Percentiles rank a stretch among this genome's conserved stretches.
phyloP scores from a whole-genome alignment of 2,888 invertebrate species.

The Drosophila yooni region DNA sequence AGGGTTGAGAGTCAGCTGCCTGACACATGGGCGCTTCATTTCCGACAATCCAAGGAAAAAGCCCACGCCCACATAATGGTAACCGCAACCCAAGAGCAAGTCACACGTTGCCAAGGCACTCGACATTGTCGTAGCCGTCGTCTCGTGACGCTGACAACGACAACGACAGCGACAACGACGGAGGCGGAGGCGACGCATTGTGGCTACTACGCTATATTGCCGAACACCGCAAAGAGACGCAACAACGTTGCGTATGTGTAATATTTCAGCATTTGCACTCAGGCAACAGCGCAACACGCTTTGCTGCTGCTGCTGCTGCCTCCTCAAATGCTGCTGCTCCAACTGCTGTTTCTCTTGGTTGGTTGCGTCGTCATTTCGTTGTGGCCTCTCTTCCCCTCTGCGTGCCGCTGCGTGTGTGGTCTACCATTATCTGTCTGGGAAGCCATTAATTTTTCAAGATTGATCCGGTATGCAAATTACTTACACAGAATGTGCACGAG shows the following conservation, averaged over 20 bases:
- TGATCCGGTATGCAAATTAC: slow-evolving; percentile 84
- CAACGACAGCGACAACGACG: slow-evolving; percentile 33
- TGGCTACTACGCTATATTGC: slow-evolving; percentile 54
- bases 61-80: slow-evolving; percentile 56
- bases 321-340: slow-evolving; percentile 30
- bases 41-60: slow-evolving; percentile 63
- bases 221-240: slow-evolving; percentile 29
- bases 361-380: slow-evolving; percentile 22
- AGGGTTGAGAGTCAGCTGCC: slow-evolving; percentile 37
- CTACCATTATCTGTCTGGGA: slow-evolving; percentile 83
- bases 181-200: slow-evolving; percentile 66
- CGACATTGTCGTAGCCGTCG: slow-evolving; percentile 59
- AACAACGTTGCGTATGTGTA: slow-evolving; percentile 75
- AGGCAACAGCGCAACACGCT: slow-evolving; percentile 55
- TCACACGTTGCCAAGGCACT: slow-evolving; percentile 63
- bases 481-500: slow-evolving; percentile 74
- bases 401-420: slow-evolving; percentile 64
- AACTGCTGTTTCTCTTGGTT: slow-evolving; percentile 28
- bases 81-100: slow-evolving; percentile 62
- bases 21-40: slow-evolving; percentile 71
- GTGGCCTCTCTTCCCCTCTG: slow-evolving; percentile 48
- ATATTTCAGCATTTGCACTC: slow-evolving; percentile 74
- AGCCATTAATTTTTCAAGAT: slow-evolving; percentile 84
- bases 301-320: slow-evolving; percentile 45
- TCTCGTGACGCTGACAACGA: slow-evolving; percentile 43